These are phyloP conservation scores for Pandemis corylana DNA, from an alignment of 2,888 invertebrate genomes.

Conservation along the genomic window DNA sequence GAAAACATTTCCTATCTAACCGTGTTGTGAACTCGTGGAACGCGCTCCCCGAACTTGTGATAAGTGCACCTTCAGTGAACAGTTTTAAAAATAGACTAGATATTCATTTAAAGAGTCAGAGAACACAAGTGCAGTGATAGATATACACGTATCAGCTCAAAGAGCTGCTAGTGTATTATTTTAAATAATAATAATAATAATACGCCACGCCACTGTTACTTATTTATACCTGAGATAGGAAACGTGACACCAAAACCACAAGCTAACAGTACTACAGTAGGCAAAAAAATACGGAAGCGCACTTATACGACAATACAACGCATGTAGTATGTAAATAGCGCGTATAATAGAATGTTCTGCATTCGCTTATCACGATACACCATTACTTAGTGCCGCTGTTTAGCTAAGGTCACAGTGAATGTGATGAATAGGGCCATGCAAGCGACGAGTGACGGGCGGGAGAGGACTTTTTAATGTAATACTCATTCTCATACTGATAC, in stretches of 20 bases:
- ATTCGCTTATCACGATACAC: constrained; percentile 25
- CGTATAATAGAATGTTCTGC: constrained; percentile 35
- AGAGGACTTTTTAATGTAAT: neutral
- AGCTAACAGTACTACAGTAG: constrained; percentile 53
- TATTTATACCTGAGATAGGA: neutral
- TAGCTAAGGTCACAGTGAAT: constrained; percentile 7
- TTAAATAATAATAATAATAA: too few species aligned
- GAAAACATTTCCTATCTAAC: too few species aligned
- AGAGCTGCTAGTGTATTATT: too few species aligned
- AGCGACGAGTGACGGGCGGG: neutral
- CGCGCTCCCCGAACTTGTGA: too few species aligned
- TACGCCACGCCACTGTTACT: too few species aligned
- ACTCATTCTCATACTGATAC: too few species aligned
- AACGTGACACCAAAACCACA: neutral
- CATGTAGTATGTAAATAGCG: constrained; percentile 77
- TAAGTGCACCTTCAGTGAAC: too few species aligned
- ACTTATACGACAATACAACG: constrained; percentile 52
- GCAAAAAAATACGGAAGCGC: constrained; percentile 73
- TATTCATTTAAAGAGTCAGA: too few species aligned
- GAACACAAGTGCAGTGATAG: too few species aligned
- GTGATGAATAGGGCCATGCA: neutral
- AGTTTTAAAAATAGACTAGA: too few species aligned
- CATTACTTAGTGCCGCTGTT: constrained; percentile 19
- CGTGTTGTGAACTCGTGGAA: too few species aligned
- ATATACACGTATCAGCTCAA: too few species aligned